Percentiles rank a stretch among this genome's conserved stretches.
Evolutionary conservation across 1,140 invertebrate species (phyloP).

Genomic region (Drosophila funebris): DNA sequence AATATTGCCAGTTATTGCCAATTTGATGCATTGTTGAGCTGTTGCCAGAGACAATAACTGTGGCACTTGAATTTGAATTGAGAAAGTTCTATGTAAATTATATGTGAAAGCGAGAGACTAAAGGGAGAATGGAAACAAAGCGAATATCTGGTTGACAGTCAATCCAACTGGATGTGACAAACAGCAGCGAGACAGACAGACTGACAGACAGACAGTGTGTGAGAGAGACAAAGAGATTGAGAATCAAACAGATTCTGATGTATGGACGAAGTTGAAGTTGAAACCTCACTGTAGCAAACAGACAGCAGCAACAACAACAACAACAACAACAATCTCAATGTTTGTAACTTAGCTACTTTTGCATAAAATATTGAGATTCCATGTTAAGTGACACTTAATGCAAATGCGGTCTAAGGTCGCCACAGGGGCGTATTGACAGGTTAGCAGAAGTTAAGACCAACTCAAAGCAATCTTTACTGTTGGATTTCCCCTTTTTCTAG

Average conservation of each 20-base stretch:
- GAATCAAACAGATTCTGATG: constrained; percentile 24
- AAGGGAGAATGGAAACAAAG: constrained; percentile 23
- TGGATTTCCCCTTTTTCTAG: no score
- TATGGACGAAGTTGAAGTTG: constrained; percentile 38
- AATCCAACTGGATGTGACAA: constrained; percentile 42
- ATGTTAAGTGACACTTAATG: constrained; percentile 83
- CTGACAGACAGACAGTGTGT: constrained; percentile 35
- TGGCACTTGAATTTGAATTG: not conserved
- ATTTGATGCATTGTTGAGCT: no score
- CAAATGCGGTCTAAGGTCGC: constrained; percentile 69
- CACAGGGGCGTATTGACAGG: constrained; percentile 19
- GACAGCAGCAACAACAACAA: constrained; percentile 14
- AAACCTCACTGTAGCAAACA: constrained; percentile 25
- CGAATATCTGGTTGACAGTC: constrained; percentile 60
- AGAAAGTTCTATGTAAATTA: not conserved
- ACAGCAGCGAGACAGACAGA: constrained; percentile 11
- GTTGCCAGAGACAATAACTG: not conserved
- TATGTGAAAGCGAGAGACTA: constrained; percentile 11
- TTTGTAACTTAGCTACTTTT: constrained; percentile 48
- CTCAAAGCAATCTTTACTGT: not conserved
- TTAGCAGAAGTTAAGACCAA: constrained; percentile 21
- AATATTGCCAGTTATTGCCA: no score
- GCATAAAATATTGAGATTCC: constrained; percentile 83
- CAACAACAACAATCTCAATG: not conserved
- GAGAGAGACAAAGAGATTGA: not conserved